Evolutionary conservation across 2,113 vertebrate genomes (phyloP), one percentile per base, ranked within the genome.

Genomic region (Peromyscus maniculatus): DNA sequence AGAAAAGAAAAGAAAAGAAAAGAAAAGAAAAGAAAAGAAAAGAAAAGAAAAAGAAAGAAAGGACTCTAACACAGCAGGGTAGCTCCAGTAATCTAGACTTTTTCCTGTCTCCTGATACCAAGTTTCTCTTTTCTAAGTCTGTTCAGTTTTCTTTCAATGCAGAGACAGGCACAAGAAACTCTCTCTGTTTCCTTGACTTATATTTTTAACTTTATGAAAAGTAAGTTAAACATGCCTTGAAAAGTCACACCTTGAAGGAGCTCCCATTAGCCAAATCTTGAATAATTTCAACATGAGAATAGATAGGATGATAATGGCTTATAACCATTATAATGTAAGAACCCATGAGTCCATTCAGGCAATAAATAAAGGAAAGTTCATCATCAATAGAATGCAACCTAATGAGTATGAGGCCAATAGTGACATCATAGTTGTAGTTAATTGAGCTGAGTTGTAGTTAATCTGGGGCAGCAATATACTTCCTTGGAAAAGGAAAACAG

Each of bases 141-240:
- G n/a, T 36, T 79, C 31, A 33, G 36, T 36, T 33, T 89, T 71
- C 39, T 2, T 12, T 77, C 59, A 59, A 9, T 49, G 28, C 12
- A 33, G 15, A 77, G 80, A 92, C 49, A 94, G 69, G 33, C 52
- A 83, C 57, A 7, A n/a, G 31, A 62, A 24, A n/a, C 24, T 82
- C 86, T 67, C 46, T 17, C 19, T 46, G 46, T 21, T 74, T 69
- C 24, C 49, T 91, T 28, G 6, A 10, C 10, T 82, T 97, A 75
- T 57, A 67, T 28, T 87, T 77, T 89, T 91, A 15, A 93, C 77
- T 94, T 95, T 86, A 46, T 95, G 39, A 88, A 78, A 72, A 83
- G 26, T 15, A 43, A 78, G 43, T 82, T 89, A 80, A 91, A 67
- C 22, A 78, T 79, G 11, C 21, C 79, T 94, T 88, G 49, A 84